phyloP scores from a whole-genome alignment of 2,888 invertebrate genomes.

The Nemapogon koenigi region DNA sequence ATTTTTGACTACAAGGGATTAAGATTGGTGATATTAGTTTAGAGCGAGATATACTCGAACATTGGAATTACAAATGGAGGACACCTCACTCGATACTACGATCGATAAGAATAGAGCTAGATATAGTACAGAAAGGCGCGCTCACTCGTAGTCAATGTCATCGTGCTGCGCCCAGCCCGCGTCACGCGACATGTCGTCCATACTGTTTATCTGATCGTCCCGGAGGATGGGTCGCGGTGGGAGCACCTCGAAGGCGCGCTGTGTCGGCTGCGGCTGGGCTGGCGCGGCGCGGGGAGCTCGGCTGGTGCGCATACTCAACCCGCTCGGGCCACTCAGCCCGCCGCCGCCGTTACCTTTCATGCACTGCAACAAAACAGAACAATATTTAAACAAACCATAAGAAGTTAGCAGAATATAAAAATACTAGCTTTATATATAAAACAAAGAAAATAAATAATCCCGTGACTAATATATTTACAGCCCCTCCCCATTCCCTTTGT shows the following conservation, averaged over 20 bases:
- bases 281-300: constrained; percentile 23
- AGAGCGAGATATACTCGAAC: too few relatives aligned
- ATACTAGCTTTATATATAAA: too few relatives aligned
- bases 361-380: constrained; percentile 26
- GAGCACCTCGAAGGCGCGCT: constrained; percentile 68
- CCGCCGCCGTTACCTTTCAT: constrained; percentile 57
- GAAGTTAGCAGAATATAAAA: too few relatives aligned
- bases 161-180: constrained; percentile 93
- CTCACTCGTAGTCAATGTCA: constrained; percentile 90
- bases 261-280: constrained; percentile 31
- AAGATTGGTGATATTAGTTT: constrained; percentile 5
- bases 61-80: too few relatives aligned
- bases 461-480: too few relatives aligned
- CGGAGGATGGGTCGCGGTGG: constrained; percentile 86
- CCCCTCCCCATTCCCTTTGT: too few relatives aligned
- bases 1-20: constrained; percentile 73
- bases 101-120: too few relatives aligned
- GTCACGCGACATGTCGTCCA: constrained; percentile 89
- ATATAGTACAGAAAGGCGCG: too few relatives aligned
- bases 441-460: too few relatives aligned
- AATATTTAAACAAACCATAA: too few relatives aligned
- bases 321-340: constrained; percentile 35
- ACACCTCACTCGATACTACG: too few relatives aligned
- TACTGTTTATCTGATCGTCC: constrained; percentile 89
- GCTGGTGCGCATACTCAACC: constrained; percentile 21